A percentile compares a stretch with the other conserved stretches of the same genome.
These are phyloP conservation scores for Achatina immaculata DNA, from an alignment of 1,140 invertebrate species.

Conservation along the genomic window DNA sequence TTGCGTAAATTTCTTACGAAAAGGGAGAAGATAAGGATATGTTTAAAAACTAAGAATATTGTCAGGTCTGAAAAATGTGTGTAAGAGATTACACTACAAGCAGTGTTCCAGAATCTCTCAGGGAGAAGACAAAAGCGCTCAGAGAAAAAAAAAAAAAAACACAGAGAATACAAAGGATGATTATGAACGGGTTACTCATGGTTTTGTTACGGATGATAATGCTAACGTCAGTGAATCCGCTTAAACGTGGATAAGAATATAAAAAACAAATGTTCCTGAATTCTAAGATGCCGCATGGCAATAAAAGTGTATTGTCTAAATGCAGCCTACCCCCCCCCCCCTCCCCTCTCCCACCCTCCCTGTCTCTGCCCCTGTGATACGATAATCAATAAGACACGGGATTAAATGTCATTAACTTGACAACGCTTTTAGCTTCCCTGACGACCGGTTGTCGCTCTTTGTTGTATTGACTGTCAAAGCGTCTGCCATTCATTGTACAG, in stretches of 20 bases:
- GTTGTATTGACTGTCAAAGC: neutral
- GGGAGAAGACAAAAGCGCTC: too few species aligned
- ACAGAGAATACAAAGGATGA: too few species aligned
- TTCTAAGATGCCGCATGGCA: neutral
- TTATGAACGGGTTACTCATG: too few species aligned
- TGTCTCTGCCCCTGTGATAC: neutral
- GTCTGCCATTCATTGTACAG: neutral
- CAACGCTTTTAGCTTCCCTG: slow-evolving; percentile 13
- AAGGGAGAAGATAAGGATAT: too few species aligned
- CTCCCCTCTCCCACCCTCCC: too few species aligned
- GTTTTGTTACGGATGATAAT: too few species aligned
- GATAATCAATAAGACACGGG: slow-evolving; percentile 1
- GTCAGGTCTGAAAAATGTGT: too few species aligned
- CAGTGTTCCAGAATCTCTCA: too few species aligned
- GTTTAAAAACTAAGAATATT: too few species aligned
- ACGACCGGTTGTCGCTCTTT: neutral
- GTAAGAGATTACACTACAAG: too few species aligned
- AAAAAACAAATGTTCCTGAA: neutral
- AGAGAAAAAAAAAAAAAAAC: too few species aligned
- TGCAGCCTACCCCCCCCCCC: neutral
- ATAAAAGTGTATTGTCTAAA: neutral
- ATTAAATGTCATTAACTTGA: slow-evolving; percentile 15
- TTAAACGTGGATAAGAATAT: neutral
- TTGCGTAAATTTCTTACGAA: too few species aligned
- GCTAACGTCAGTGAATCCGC: neutral